Percentiles rank a stretch among this genome's conserved stretches.
Conservation (phyloP, 2,888 invertebrate genomes). For the Phortica magna region DNA sequence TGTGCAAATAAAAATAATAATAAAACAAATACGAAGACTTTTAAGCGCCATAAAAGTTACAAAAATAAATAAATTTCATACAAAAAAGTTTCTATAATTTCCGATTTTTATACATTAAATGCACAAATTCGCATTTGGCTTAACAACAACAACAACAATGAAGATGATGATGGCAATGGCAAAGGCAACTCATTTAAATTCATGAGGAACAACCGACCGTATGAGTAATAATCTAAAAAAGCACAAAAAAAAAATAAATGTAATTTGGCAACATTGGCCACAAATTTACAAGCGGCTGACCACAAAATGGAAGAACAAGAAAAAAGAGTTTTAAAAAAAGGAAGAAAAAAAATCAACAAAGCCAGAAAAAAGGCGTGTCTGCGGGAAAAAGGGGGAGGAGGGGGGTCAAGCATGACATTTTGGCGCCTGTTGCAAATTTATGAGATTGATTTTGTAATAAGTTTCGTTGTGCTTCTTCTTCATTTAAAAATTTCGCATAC, state of each 20-base stretch:
- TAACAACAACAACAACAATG: background rate
- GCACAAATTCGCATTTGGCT: background rate
- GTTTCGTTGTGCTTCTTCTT: background rate
- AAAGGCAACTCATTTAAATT: constrained; percentile 28
- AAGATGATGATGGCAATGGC: background rate
- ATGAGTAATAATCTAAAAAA: background rate
- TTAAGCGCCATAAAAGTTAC: background rate
- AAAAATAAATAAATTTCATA: no score
- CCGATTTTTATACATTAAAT: background rate
- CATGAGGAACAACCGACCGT: constrained; percentile 21
- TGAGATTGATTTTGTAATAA: constrained; percentile 57
- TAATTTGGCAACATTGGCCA: constrained; percentile 26
- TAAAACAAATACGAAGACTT: background rate
- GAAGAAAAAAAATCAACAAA: constrained; percentile 51
- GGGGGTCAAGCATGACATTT: constrained; percentile 49
- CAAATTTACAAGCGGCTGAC: constrained; percentile 22
- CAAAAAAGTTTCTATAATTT: constrained; percentile 1
- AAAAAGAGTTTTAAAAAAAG: background rate
- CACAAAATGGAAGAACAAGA: constrained; percentile 5
- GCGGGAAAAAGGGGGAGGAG: background rate
- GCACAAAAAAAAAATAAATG: background rate
- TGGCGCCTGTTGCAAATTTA: constrained; percentile 67
- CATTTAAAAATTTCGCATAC: background rate
- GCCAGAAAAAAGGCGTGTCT: constrained; percentile 38
- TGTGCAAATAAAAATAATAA: no score